These are phyloP conservation scores for Elgaria multicarinata DNA, from an alignment of 2,113 vertebrate species.

Conservation along the genomic window DNA sequence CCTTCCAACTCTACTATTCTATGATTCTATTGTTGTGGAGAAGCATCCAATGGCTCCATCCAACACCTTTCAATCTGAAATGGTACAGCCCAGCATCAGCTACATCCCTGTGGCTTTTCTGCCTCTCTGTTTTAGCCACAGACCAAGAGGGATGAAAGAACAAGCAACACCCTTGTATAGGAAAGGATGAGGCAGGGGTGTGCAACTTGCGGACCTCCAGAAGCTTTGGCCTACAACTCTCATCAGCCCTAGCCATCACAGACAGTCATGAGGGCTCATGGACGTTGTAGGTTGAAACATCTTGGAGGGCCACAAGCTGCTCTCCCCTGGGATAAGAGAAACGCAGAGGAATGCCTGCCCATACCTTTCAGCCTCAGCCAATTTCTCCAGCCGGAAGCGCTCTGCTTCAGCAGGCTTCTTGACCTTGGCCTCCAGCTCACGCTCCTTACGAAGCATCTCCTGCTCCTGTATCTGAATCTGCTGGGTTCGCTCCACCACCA, in stretches of 20 bases:
- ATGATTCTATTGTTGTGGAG: no score
- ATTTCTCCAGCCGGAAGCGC: slow-evolving; percentile 84
- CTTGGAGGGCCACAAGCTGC: no score
- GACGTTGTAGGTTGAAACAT: no score
- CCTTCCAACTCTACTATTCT: no score
- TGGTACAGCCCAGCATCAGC: neutral
- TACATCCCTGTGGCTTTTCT: neutral
- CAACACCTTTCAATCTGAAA: neutral
- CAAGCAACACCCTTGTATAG: neutral
- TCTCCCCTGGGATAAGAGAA: no score
- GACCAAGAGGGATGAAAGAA: neutral
- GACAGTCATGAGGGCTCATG: no score
- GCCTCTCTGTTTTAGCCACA: neutral
- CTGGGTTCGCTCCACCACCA: slow-evolving; percentile 91
- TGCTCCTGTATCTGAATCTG: slow-evolving; percentile 93
- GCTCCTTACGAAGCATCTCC: slow-evolving; percentile 88
- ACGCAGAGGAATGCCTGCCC: neutral
- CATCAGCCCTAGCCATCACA: no score
- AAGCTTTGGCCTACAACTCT: no score
- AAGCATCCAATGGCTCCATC: neutral
- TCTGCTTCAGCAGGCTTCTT: slow-evolving; percentile 91
- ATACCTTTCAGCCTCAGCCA: slow-evolving; percentile 88
- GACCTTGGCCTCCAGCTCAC: slow-evolving; percentile 88
- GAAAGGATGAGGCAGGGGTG: neutral
- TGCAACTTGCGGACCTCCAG: no score